Evolutionary conservation across 2,113 vertebrate species (phyloP).

Genomic region (Peromyscus polionotus): DNA sequence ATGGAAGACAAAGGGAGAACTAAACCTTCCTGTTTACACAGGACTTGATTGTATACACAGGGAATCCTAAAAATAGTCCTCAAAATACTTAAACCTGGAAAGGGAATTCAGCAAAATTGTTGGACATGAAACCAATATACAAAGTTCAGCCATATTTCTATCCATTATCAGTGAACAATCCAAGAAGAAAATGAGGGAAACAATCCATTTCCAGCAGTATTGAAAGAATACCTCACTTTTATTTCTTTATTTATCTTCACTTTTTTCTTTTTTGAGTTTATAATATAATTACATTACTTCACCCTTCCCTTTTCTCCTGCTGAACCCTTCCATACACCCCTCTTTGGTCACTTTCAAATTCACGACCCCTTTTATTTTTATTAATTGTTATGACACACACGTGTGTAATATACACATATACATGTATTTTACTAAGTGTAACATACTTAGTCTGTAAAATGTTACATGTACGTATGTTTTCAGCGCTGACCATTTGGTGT

Average conservation of each 20-base stretch:
- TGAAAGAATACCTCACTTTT: constrained; percentile 18
- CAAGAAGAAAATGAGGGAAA: not conserved
- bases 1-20: not conserved
- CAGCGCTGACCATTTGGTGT: not conserved
- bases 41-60: not conserved
- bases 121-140: not conserved
- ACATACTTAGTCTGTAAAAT: not conserved
- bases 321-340: not conserved
- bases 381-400: not conserved
- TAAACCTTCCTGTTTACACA: not conserved
- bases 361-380: not conserved
- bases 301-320: not conserved
- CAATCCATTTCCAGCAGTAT: not conserved
- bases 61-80: not conserved
- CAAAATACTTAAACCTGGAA: constrained; percentile 13
- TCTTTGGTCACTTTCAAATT: not conserved
- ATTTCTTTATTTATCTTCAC: not conserved
- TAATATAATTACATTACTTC: not conserved
- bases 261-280: not conserved
- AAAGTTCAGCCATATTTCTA: constrained; percentile 22
- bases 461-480: not conserved
- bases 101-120: constrained; percentile 23
- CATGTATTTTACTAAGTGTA: not conserved
- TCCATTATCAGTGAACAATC: not conserved
- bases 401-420: not conserved